Base-by-base conservation (phyloP, 2,888 invertebrate genomes). In the Apomyelois bistriatella region DNA sequence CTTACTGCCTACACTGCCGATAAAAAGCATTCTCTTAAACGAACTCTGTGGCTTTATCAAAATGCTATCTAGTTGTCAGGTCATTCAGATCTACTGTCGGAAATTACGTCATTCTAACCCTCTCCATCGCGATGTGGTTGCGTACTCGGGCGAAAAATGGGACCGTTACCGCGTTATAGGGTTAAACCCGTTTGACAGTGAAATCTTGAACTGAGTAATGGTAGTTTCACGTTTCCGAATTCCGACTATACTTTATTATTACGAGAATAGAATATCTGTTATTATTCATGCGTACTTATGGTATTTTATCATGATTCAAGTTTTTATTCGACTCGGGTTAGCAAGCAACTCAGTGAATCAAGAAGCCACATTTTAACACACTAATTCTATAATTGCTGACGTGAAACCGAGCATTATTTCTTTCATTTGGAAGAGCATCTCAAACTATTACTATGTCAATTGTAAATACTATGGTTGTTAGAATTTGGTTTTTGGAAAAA, bases 21-120 rank as follows among this genome's bases (percentile, higher is more conserved):
- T n/a, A n/a, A n/a, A n/a, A n/a, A n/a, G n/a, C n/a, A n/a, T n/a
- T n/a, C n/a, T n/a, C n/a, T n/a, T n/a, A n/a, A n/a, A n/a, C 62
- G 61, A 63, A 70, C 72, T 72, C 70, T 60, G 61, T 54, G 62
- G 64, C 65, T 69, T 76, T 78, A 79, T 76, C 73, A 70, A 66
- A 71, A 58, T 68, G 61, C 59, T 72, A 75, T 76, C 74, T 70
- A 68, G 68, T 72, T 66, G 68, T 68, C 69, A 68, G 73, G 73
- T 76, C 76, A 74, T 77, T 78, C 67, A 54, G 70, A 59, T 61
- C 68, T 65, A 58, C 55, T 59, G 60, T 58, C 72, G 80, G 82
- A 81, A 76, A 81, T 80, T 78, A 79, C 74, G 56, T 72, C 72
- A 68, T 70, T 68, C 48, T 58, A 50, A 58, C 60, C 66, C 62